phyloP scores from a whole-genome alignment of 2,888 invertebrate species.

The Zootermopsis nevadensis region DNA sequence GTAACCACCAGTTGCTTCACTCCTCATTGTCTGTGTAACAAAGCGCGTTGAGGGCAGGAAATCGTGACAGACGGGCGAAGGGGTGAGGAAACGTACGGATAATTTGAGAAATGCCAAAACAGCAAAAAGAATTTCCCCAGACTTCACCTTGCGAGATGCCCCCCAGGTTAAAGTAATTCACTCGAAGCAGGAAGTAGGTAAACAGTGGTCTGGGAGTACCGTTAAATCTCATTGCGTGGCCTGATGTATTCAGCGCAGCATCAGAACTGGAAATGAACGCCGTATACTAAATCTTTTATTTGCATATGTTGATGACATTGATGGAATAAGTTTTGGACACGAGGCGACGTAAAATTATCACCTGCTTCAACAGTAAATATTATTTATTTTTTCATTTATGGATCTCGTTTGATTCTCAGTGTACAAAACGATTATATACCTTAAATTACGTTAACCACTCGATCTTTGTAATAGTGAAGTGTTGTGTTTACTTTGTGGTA shows the following conservation, averaged over 20 bases:
- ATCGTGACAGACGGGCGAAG: neutral
- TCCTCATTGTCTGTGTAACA: neutral
- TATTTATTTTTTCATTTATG: no score
- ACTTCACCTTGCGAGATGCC: neutral
- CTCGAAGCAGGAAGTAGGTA: neutral
- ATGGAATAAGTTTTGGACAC: no score
- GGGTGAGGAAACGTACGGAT: neutral
- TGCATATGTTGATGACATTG: no score
- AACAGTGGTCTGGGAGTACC: neutral
- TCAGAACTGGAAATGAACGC: no score
- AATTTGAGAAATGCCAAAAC: slow-evolving; percentile 16
- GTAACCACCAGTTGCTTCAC: slow-evolving; percentile 36
- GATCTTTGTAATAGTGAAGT: no score
- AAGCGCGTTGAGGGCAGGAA: neutral
- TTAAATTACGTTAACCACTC: no score
- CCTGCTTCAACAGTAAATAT: no score
- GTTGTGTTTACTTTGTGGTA: no score
- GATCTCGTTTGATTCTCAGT: no score
- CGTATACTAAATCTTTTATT: no score
- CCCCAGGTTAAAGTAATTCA: neutral
- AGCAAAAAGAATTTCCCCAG: neutral
- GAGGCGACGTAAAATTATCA: no score
- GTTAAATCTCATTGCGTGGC: neutral
- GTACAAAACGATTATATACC: no score
- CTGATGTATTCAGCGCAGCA: neutral